Conservation (phyloP, 2,797 vertebrate genomes). For the Phrynocephalus guinanensis region DNA sequence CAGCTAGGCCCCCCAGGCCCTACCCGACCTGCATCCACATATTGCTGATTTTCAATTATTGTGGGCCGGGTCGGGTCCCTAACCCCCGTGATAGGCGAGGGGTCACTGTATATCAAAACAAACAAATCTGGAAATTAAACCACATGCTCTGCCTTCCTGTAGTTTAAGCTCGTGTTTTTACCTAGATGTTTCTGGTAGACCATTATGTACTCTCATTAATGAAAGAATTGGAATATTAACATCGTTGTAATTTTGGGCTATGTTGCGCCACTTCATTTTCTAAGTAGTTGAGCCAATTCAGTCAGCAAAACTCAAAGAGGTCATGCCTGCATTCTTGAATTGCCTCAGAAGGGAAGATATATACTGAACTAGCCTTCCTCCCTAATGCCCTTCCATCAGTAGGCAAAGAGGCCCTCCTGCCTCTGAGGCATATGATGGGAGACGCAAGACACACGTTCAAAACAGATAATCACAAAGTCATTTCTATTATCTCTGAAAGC, state of each 20-base stretch:
- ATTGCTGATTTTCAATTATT: no score
- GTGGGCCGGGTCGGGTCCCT: no score
- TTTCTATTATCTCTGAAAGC: not conserved
- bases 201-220: not conserved
- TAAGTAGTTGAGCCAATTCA: not conserved
- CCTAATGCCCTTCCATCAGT: no score
- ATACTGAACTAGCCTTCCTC: no score
- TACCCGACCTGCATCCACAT: no score
- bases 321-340: no score
- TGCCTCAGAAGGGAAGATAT: no score
- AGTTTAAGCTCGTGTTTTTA: not conserved
- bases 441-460: not conserved
- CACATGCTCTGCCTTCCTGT: not conserved
- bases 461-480: not conserved
- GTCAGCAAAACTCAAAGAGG: no score
- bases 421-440: not conserved
- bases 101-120: not conserved
- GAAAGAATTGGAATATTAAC: not conserved
- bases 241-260: no score
- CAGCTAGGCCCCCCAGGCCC: no score
- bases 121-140: not conserved
- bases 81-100: no score
- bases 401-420: no score
- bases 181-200: not conserved
- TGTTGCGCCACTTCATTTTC: not conserved